phyloP scores from a whole-genome alignment of 2,888 invertebrate species.

The Lasioglossum villosulum region DNA sequence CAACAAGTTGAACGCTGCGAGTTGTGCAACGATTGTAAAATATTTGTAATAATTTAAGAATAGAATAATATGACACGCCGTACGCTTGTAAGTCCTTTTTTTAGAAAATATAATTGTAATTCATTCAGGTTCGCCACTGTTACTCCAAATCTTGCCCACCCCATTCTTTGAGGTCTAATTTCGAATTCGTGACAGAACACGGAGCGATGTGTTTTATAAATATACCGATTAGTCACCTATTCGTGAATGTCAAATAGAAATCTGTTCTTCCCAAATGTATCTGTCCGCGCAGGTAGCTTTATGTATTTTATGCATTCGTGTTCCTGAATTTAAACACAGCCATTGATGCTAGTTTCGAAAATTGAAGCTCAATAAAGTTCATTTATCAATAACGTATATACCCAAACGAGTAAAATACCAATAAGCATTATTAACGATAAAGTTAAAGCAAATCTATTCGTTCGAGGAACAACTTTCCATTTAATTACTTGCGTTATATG shows the following conservation, averaged over 20 bases:
- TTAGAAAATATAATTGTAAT: conserved; percentile 57
- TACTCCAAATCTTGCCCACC: neutral
- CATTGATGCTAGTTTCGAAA: neutral
- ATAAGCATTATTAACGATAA: neutral
- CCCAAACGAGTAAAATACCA: neutral
- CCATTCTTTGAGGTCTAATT: conserved; percentile 34
- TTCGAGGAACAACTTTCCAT: neutral
- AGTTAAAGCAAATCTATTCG: neutral
- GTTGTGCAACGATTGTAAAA: conserved; percentile 60
- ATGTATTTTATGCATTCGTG: no score
- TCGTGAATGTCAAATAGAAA: conserved; percentile 2
- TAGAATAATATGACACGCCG: conserved; percentile 43
- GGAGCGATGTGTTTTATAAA: neutral
- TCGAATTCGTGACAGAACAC: conserved; percentile 41
- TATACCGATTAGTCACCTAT: conserved; percentile 24
- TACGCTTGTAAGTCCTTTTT: conserved; percentile 57
- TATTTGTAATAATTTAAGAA: conserved; percentile 59
- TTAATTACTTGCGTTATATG: neutral
- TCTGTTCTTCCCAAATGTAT: neutral
- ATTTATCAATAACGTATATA: neutral
- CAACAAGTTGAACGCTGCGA: conserved; percentile 35
- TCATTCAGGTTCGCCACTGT: conserved; percentile 30
- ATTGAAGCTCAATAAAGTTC: neutral
- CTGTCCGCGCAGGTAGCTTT: neutral
- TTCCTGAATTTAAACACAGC: neutral